A percentile compares a stretch with the other conserved stretches of the same genome.
phyloP scores from a whole-genome alignment of 2,113 vertebrate species.

The Heterotilapia buettikoferi region DNA sequence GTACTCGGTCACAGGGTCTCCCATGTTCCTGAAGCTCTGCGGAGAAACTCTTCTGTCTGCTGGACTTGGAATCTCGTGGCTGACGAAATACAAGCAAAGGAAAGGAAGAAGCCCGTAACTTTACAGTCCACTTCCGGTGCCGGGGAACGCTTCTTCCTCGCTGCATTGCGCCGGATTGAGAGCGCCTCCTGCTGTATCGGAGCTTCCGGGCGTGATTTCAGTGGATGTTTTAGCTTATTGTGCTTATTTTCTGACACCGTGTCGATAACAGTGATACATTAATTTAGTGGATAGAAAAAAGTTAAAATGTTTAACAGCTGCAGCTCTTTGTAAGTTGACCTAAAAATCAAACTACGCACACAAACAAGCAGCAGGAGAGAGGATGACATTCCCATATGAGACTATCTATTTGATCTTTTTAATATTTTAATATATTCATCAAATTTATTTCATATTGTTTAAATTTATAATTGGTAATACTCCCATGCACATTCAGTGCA shows the following conservation, averaged over 20 bases:
- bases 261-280: rapidly evolving
- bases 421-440: background rate
- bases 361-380: background rate
- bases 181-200: background rate
- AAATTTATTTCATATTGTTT: rapidly evolving
- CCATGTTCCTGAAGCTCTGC: slow-evolving; percentile 66
- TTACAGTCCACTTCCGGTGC: background rate
- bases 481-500: background rate
- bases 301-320: background rate
- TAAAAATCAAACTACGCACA: rapidly evolving
- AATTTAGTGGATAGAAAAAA: background rate
- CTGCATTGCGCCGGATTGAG: rapidly evolving
- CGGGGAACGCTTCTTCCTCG: background rate
- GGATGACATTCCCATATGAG: rapidly evolving
- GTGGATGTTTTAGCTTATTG: background rate
- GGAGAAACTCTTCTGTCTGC: background rate
- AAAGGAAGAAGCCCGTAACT: slow-evolving; percentile 3
- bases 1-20: slow-evolving; percentile 62
- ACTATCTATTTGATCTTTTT: rapidly evolving
- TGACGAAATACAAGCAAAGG: slow-evolving; percentile 47
- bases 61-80: background rate
- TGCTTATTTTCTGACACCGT: background rate
- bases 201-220: rapidly evolving
- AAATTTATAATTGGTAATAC: background rate
- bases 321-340: background rate